phyloP scores from a whole-genome alignment of 2,888 invertebrate genomes.

The Drosophila robusta region DNA sequence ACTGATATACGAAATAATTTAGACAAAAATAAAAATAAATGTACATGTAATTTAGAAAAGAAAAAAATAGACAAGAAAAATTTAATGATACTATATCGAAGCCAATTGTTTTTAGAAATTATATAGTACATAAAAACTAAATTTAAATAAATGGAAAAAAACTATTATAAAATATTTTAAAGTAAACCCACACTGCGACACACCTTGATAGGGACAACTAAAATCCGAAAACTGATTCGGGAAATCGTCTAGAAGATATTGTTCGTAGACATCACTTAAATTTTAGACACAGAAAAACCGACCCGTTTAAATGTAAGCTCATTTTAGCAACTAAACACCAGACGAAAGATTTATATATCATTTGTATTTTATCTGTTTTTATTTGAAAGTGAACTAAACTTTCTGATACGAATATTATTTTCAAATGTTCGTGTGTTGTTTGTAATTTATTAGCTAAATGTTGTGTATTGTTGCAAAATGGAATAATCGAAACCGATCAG shows the following conservation, averaged over 20 bases:
- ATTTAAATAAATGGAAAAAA: conserved; percentile 37
- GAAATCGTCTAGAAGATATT: conserved; percentile 42
- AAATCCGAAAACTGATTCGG: conserved; percentile 21
- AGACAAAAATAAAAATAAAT: conserved; percentile 4
- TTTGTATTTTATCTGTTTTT: conserved; percentile 12
- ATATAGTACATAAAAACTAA: conserved; percentile 56
- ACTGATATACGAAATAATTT: conserved; percentile 33
- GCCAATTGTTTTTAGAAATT: conserved; percentile 82
- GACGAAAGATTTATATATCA: conserved; percentile 3
- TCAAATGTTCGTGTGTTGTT: conserved; percentile 51
- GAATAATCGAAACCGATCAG: conserved; percentile 13
- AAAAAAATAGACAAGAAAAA: conserved; percentile 12
- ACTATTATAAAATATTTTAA: conserved; percentile 52
- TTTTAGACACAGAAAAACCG: conserved; percentile 33
- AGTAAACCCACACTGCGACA: conserved; percentile 54
- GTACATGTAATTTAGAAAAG: conserved; percentile 15
- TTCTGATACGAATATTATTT: conserved; percentile 20
- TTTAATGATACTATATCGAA: conserved; percentile 70
- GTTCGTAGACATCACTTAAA: conserved; percentile 47
- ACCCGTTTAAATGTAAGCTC: conserved; percentile 55
- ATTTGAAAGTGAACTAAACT: conserved; percentile 13
- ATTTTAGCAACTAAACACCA: conserved; percentile 51
- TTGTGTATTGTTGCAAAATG: conserved; percentile 32
- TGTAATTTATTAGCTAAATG: conserved; percentile 45
- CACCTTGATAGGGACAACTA: conserved; percentile 39